Evolutionary conservation across 37 sponge, comb jelly and placozoan genomes (phyloP).

Genomic region (Geodia barretti): DNA sequence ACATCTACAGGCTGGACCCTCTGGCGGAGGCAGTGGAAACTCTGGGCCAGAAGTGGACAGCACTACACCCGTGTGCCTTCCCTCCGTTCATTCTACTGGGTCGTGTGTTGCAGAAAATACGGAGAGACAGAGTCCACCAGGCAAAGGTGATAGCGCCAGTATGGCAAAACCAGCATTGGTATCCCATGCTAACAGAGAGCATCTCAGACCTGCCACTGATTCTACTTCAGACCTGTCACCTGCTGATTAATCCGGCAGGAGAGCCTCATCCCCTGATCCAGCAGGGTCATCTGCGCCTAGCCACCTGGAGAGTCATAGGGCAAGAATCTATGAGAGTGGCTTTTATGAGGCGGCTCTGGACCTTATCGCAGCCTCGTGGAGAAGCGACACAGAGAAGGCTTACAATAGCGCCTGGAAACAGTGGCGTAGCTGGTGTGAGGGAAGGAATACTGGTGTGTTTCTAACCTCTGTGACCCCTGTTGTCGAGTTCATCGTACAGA

Average conservation of each 20-base stretch:
- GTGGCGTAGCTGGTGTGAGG: neutral
- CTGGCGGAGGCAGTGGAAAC: neutral
- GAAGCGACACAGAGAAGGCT: neutral
- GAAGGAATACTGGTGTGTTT: neutral
- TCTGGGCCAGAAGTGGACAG: neutral
- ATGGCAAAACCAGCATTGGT: neutral
- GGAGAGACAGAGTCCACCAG: neutral
- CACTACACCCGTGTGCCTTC: neutral
- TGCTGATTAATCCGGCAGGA: neutral
- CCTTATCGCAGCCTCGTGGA: neutral
- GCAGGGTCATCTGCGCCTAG: neutral
- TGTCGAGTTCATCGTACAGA: neutral
- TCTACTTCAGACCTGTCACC: neutral
- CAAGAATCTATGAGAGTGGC: neutral
- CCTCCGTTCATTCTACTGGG: constrained; percentile 5
- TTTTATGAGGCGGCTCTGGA: neutral
- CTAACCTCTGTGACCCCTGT: neutral
- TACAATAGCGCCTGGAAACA: neutral
- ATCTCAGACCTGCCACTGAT: neutral
- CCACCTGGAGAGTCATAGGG: constrained; percentile 9
- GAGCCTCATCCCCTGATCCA: neutral
- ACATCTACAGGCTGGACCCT: neutral
- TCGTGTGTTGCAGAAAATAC: neutral
- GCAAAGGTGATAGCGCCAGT: neutral
- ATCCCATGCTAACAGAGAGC: neutral